Evolutionary conservation across 1,140 invertebrate genomes (phyloP), one percentile per base, ranked within the genome.

Genomic region (Hypothenemus hampei): DNA sequence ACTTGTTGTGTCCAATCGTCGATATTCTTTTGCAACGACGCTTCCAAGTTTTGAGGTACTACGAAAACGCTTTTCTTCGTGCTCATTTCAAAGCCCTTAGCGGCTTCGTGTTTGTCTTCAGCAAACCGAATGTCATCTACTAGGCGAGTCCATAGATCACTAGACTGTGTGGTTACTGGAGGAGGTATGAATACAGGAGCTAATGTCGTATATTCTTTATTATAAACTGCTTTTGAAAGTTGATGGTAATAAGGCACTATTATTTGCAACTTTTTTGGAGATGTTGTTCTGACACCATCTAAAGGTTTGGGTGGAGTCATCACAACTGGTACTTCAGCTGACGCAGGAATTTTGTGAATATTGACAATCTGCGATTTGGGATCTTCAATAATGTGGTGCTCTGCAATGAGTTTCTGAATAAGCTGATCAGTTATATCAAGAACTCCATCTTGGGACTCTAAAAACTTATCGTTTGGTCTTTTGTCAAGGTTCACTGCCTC

Each of bases 1-100:
- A 85, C 84, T 74, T 88, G 84, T 60, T 86, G 84, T 1, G 86
- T 89, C 87, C 87, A 90, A 24, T 85, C 84, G 63, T 90, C 87
- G 29, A 90, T 90, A 59, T 87, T 88, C 61, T 87, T 85, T 65
- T 89, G 86, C 39, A 89, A 67, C 64, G 81, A 81, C 40, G 7
- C 16, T 11, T 20, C 3, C 16, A 39, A 2, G 16, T 39, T n/a
- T n/a, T n/a, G n/a, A n/a, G n/a, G n/a, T n/a, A n/a, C n/a, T n/a
- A n/a, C n/a, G n/a, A n/a, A n/a, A n/a, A n/a, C n/a, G n/a, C n/a
- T n/a, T n/a, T n/a, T n/a, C n/a, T n/a, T 16, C 5, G 57, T 58
- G 20, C 22, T 48, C 18, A 11, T 45, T 8, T 7, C 10, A 33
- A 56, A 56, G 4, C 44, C 44, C 3, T 40, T 21, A 10, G 55